Evolutionary conservation across 1,140 invertebrate species (phyloP), one percentile per base, ranked within the genome.

Genomic region (Lethocerus indicus): DNA sequence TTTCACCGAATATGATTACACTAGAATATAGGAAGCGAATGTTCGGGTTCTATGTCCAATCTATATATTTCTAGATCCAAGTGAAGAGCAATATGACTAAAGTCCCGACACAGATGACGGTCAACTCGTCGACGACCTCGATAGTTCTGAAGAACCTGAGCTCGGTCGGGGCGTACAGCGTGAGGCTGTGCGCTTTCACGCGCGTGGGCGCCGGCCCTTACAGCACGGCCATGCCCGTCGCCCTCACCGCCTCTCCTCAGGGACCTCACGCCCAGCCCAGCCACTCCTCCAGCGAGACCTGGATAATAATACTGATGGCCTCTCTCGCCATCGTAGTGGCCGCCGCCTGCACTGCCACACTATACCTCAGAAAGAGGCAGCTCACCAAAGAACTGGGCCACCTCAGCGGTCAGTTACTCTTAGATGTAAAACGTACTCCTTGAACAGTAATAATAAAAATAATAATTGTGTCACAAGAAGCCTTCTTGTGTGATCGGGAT

Each of bases 151-250:
- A 78, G 54, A 85, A 83, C 61, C 63, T 89, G 2, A 78, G 75
- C n/a, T 67, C 72, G 1, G 79, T 80, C 24, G 71, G 72, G 1
- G 65, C 72, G 0, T 89, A 88, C 58, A 81, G 73, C 20, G 76
- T 85, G 2, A 71, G 78, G 37, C 73, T 87, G 1, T 81, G 79
- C 21, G 83, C 81, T 5, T 73, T 77, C 29, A 89, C 83, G 1
- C 69, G 71, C 23, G 69, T 71, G 2, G 83, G 82, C 0, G 60
- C 73, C 23, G 82, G 82, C 25, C 79, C 79, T 2, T 82, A 74
- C 50, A 82, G 78, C 2, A 64, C 63, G 21, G 69, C 73, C 16
- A 71, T 75, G 0, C 57, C 69, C 24, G 54, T 77, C 0, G 71
- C 71, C 51, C 74, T 76, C 71, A 74, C 75, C 54, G 73, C 73